Base-by-base conservation (phyloP, 2,888 invertebrate genomes). In the Leptopilina myrica region DNA sequence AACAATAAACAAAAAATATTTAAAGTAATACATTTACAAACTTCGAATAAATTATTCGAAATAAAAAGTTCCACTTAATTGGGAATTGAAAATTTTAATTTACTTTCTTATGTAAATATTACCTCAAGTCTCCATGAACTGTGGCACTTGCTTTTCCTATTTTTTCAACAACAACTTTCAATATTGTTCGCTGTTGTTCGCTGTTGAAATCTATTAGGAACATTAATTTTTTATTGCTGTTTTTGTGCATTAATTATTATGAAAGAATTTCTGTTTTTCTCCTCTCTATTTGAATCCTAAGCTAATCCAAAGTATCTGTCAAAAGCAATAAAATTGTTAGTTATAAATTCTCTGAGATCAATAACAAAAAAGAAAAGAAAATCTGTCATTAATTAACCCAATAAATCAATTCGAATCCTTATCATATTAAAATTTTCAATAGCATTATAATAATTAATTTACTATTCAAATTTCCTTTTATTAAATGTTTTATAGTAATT, bases 81-180 rank as follows among this genome's bases (percentile, higher is more conserved):
- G 20, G 20, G 20, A 20, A 20, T 20, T 20, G 20, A 20, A 20
- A 20, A 20, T 20, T 20, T 20, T 20, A 20, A 20, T 33, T 33
- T 33, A 2, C 33, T 33, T 33, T 33, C 33, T 33, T 33, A 33
- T 33, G 33, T 14, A 69, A 12, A 6, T 20, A 66, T 40, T 5
- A 69, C 69, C 69, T 46, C 26, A 69, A 26, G 26, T 69, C 53
- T 69, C 69, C 69, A 69, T 49, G 53, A 53, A 69, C 69, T 26
- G 12, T 15, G 12, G 69, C 69, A 69, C 67, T 20, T 49, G 14
- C 46, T 9, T 20, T 26, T 69, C 69, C 69, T 53, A 53, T 53
- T 69, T 69, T 69, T 69, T 69, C 69, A 20, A 69, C 49, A 53
- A 69, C 49, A 5, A 69, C 69, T 49, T 26, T 69, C 26, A 69